Evolutionary conservation across 2,888 invertebrate genomes (phyloP).

Genomic region (Lithophane semibrunnea): DNA sequence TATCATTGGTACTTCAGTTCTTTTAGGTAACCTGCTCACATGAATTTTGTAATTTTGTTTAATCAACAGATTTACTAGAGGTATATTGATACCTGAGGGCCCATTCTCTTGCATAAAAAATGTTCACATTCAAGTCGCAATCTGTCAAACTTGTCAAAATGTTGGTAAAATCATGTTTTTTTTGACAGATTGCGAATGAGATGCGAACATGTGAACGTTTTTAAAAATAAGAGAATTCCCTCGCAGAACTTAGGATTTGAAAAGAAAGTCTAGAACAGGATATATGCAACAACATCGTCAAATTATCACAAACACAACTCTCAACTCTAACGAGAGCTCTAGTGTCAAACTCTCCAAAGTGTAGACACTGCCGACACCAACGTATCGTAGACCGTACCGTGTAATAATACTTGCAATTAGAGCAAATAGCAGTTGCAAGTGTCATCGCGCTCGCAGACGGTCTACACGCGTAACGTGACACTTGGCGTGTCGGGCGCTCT

Average conservation of each 20-base stretch:
- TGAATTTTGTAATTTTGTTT: background rate
- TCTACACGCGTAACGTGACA: conserved; percentile 71
- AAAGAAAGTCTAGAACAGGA: background rate
- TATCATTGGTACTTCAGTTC: background rate
- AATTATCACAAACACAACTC: conserved; percentile 25
- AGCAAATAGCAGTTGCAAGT: conserved; percentile 75
- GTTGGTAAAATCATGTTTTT: too few species aligned
- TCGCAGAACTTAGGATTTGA: too few species aligned
- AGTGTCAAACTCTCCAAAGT: conserved; percentile 39
- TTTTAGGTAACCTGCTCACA: too few species aligned
- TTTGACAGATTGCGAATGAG: too few species aligned
- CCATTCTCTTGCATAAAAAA: too few species aligned
- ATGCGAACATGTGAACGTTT: too few species aligned
- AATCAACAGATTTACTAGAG: background rate
- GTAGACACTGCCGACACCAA: conserved; percentile 55
- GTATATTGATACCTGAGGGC: background rate
- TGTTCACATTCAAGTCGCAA: too few species aligned
- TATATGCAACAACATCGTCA: conserved; percentile 1
- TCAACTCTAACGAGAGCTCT: conserved; percentile 38
- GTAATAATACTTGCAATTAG: conserved; percentile 80
- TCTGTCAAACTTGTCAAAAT: too few species aligned
- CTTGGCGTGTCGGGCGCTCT: conserved; percentile 65
- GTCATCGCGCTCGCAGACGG: conserved; percentile 72
- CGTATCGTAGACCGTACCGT: conserved; percentile 52
- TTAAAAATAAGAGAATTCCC: too few species aligned